Base-by-base conservation (phyloP, 2,113 vertebrate genomes). In the Hemiscyllium ocellatum region DNA sequence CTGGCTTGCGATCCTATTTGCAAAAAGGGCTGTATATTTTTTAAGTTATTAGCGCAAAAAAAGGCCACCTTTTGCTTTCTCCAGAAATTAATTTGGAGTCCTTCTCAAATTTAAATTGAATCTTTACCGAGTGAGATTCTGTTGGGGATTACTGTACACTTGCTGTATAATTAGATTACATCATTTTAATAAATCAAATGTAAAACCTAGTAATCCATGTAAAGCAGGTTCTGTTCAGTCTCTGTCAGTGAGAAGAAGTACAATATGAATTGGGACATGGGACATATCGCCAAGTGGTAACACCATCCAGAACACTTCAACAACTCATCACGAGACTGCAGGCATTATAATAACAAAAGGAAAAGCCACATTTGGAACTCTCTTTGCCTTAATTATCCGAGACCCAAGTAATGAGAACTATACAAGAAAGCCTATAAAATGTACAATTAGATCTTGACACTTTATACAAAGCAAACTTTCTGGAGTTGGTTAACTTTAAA, bases 81-180 rank as follows among this genome's bases (percentile, higher is more conserved):
- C 10, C 68, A 95, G 72, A 3, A 72, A 95, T 95, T 69, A 50
- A 72, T 72, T 95, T 95, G 68, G 22, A 47, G 93, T 72, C 24
- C 20, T 50, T 95, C 50, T 95, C 66, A 95, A 24, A 72, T 95
- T 72, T 95, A 50, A 95, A 72, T 95, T 26, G 47, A 29, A 95
- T 72, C 42, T 68, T 47, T 50, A 95, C 29, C 50, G 69, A 29
- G n/a, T 72, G 42, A 33, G 22, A 70, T 17, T 56, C 52, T 72
- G 69, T 50, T 70, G 37, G 42, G 93, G 93, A 72, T 95, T 95
- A 72, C 1, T 26, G 42, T 17, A 5, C 68, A 95, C 90, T 72
- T 50, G 69, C 37, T 47, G 24, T 13, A 69, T 22, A 72, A 72
- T 50, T 50, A 47, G 37, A 72, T 95, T 95, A 50, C 8, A 50